Evolutionary conservation across 2,797 vertebrate genomes (phyloP).

Genomic region (Acipenser ruthenus): DNA sequence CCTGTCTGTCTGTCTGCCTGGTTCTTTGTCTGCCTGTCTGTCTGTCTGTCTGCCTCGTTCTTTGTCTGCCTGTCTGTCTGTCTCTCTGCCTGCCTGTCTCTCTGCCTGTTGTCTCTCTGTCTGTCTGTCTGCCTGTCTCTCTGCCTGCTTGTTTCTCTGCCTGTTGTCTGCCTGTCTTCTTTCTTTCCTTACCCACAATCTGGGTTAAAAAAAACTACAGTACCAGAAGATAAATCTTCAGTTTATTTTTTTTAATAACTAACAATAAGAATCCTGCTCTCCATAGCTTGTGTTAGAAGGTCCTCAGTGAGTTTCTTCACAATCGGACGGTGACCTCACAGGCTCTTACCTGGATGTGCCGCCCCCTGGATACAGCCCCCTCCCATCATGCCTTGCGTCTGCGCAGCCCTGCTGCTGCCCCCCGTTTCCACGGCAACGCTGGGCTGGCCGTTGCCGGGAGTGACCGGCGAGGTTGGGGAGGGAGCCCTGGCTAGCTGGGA

Average conservation of each 20-base stretch:
- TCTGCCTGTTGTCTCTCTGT: slow-evolving; percentile 11
- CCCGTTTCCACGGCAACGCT: slow-evolving; percentile 53
- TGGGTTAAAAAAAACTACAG: too few species aligned
- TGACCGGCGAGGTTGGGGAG: slow-evolving; percentile 54
- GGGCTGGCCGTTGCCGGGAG: slow-evolving; percentile 54
- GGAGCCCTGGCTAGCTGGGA: neutral
- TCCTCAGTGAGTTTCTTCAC: too few species aligned
- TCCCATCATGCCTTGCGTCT: slow-evolving; percentile 46
- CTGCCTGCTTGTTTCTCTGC: too few species aligned
- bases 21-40: too few species aligned
- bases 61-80: neutral
- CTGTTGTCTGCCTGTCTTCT: too few species aligned
- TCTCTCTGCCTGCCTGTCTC: too few species aligned
- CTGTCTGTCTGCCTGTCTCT: neutral
- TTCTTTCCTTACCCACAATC: too few species aligned
- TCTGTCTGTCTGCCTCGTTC: neutral
- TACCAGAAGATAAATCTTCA: too few species aligned
- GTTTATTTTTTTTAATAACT: too few species aligned
- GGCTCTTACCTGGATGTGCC: neutral
- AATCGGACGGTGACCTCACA: too few species aligned
- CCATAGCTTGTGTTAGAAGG: too few species aligned
- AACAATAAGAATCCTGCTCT: too few species aligned
- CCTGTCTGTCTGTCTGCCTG: slow-evolving; percentile 22
- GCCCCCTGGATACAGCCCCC: slow-evolving; percentile 43
- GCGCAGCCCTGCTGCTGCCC: slow-evolving; percentile 25